Evolutionary conservation across 2,888 invertebrate genomes (phyloP).

Genomic region (Eristalis pertinax): DNA sequence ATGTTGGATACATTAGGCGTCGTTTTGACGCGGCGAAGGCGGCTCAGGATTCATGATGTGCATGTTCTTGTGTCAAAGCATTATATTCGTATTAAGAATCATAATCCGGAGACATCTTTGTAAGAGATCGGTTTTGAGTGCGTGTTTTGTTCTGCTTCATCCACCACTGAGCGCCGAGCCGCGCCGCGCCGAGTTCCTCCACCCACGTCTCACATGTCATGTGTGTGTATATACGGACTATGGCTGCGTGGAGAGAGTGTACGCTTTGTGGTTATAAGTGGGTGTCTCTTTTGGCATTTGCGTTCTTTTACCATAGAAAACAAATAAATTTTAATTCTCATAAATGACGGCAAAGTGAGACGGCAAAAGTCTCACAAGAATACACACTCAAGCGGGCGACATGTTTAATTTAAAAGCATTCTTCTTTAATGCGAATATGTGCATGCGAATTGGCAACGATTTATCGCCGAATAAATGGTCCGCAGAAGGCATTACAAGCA

Average conservation of each 20-base stretch:
- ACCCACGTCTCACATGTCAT: neutral
- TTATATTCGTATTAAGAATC: slow-evolving; percentile 51
- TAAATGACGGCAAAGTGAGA: slow-evolving; percentile 50
- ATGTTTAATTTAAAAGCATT: slow-evolving; percentile 64
- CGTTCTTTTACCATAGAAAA: slow-evolving; percentile 45
- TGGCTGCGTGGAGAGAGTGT: neutral
- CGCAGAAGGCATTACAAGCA: slow-evolving; percentile 35
- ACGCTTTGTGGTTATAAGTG: slow-evolving; percentile 58
- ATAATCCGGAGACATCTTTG: slow-evolving; percentile 55
- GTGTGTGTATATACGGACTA: neutral
- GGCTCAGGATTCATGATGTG: slow-evolving; percentile 25
- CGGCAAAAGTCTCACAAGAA: neutral
- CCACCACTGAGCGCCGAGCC: neutral
- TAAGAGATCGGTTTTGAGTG: slow-evolving; percentile 31
- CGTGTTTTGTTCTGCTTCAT: slow-evolving; percentile 1
- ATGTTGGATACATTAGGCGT: slow-evolving; percentile 14
- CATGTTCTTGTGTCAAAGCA: slow-evolving; percentile 32
- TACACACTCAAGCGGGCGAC: slow-evolving; percentile 19
- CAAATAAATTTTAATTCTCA: slow-evolving; percentile 59
- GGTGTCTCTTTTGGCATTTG: slow-evolving; percentile 38
- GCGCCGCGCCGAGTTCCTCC: neutral
- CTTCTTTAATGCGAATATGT: slow-evolving; percentile 41
- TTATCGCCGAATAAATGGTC: slow-evolving; percentile 63
- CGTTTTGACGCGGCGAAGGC: slow-evolving; percentile 20
- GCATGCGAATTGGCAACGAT: slow-evolving; percentile 56